Percentiles rank a stretch among this genome's conserved stretches.
Evolutionary conservation across 1,140 invertebrate genomes (phyloP).

Genomic region (Ips nitidus): DNA sequence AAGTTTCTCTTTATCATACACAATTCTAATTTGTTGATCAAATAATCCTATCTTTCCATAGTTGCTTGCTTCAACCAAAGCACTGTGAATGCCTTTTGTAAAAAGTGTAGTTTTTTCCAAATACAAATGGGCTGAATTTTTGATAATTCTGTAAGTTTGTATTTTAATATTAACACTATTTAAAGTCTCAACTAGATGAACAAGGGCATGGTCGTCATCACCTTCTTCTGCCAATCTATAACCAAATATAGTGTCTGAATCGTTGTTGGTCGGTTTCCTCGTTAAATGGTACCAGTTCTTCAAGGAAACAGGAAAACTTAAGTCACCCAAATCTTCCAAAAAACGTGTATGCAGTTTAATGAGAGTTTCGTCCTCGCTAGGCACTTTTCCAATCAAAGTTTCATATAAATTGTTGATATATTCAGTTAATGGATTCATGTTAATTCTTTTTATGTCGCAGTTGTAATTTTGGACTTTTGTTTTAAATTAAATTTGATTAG

Average conservation of each 20-base stretch:
- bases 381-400: constrained; percentile 29
- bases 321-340: constrained; percentile 44
- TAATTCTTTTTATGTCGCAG: constrained; percentile 4
- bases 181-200: constrained; percentile 19
- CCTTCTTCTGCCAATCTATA: constrained; percentile 22
- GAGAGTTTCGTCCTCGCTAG: constrained; percentile 37
- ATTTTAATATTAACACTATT: constrained; percentile 38
- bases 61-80: constrained; percentile 22
- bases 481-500: no score
- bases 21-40: neutral
- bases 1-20: constrained; percentile 12
- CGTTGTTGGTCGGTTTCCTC: constrained; percentile 11
- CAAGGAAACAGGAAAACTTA: constrained; percentile 45
- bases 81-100: constrained; percentile 32
- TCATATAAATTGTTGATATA: constrained; percentile 39
- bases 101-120: constrained; percentile 36
- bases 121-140: constrained; percentile 40
- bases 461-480: no score
- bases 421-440: constrained; percentile 37
- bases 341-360: constrained; percentile 44
- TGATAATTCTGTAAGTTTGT: constrained; percentile 32
- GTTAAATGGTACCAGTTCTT: constrained; percentile 42
- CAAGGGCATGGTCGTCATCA: constrained; percentile 17
- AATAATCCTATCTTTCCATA: constrained; percentile 32
- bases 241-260: constrained; percentile 35